These are phyloP conservation scores for Panzeria rudis DNA, from an alignment of 2,888 invertebrate genomes.

Conservation along the genomic window DNA sequence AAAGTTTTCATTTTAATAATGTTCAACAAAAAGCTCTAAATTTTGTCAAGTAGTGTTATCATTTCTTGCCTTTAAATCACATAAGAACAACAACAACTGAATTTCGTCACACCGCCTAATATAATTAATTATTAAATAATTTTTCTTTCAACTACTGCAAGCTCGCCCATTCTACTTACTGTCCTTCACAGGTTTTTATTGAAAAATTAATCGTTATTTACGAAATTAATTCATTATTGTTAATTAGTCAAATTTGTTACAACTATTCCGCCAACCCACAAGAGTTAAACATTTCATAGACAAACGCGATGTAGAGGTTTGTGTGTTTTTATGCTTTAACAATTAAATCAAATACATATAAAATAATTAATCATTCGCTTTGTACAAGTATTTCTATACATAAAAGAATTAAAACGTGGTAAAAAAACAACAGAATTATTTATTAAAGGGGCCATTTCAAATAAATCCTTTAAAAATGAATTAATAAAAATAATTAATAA, in stretches of 20 bases:
- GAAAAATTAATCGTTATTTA: conserved; percentile 27
- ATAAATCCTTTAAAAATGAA: conserved; percentile 15
- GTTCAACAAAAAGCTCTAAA: too few relatives aligned
- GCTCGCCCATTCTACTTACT: neutral
- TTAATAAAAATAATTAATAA: conserved; percentile 14
- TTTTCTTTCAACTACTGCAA: conserved; percentile 5
- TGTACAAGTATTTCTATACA: neutral
- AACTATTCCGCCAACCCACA: neutral
- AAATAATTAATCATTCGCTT: conserved; percentile 52
- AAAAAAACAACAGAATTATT: neutral
- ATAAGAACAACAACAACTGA: too few relatives aligned
- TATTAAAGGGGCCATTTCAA: conserved; percentile 2
- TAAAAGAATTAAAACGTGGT: neutral
- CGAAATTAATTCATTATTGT: conserved; percentile 37
- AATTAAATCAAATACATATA: conserved; percentile 47
- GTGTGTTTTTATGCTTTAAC: conserved; percentile 2
- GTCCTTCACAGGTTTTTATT: neutral
- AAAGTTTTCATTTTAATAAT: too few relatives aligned
- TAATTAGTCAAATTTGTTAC: conserved; percentile 42
- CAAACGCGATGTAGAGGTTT: neutral
- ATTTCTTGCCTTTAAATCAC: too few relatives aligned
- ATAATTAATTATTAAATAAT: conserved; percentile 15
- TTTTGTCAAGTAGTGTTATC: too few relatives aligned
- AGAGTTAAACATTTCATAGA: neutral
- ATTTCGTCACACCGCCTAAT: neutral